A percentile compares a stretch with the other conserved stretches of the same genome.
These are phyloP conservation scores for Coelopa pilipes DNA, from an alignment of 2,888 invertebrate genomes.

Conservation along the genomic window DNA sequence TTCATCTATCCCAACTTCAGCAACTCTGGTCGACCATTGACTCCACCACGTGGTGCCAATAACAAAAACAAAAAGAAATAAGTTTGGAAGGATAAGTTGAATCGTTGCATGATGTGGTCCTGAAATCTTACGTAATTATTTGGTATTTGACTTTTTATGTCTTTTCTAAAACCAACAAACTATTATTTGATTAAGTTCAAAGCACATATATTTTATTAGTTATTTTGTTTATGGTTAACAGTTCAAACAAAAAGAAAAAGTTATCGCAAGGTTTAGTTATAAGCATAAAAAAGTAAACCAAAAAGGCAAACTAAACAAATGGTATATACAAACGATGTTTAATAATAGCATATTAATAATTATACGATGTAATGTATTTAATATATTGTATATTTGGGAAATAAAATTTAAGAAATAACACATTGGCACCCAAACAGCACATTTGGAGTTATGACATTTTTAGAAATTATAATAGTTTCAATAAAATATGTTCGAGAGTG, in stretches of 20 bases:
- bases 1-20: conserved; percentile 91
- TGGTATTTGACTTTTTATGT: conserved; percentile 15
- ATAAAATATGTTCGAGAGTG: no score
- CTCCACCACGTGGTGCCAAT: conserved; percentile 94
- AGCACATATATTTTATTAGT: conserved; percentile 12
- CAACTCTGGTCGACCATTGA: conserved; percentile 95
- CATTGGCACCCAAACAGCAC: conserved; percentile 22
- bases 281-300: conserved; percentile 33
- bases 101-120: conserved; percentile 33
- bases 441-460: not conserved
- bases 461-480: no score
- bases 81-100: conserved; percentile 63
- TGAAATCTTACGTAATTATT: conserved; percentile 16
- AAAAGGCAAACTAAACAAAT: conserved; percentile 29
- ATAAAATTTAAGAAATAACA: conserved; percentile 21
- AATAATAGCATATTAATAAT: conserved; percentile 35
- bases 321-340: conserved; percentile 28
- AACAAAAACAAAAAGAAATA: conserved; percentile 96
- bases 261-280: conserved; percentile 27
- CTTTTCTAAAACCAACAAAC: conserved; percentile 17
- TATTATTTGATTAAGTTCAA: conserved; percentile 29
- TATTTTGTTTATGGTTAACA: conserved; percentile 24
- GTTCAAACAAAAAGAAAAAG: conserved; percentile 18
- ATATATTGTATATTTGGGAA: conserved; percentile 33
- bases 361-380: conserved; percentile 35